Base-by-base conservation (phyloP, 2,797 vertebrate genomes). In the Pelodytes ibericus region DNA sequence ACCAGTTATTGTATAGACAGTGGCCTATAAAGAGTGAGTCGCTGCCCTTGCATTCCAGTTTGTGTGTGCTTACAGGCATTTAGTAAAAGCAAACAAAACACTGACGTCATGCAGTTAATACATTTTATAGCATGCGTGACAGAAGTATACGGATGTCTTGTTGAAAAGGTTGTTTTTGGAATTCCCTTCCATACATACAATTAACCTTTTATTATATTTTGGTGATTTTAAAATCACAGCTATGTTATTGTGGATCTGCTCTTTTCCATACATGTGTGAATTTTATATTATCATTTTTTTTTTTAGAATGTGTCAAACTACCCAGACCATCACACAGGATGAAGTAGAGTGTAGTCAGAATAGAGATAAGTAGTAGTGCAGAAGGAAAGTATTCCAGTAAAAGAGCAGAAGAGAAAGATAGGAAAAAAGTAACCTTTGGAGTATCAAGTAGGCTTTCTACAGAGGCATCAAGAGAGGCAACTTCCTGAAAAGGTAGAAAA, bases 401-500 rank as follows among this genome's bases (percentile, higher is more conserved):
- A n/a, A 47, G 22, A 29, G 5, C 8, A 49, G 49, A 18, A 66
- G 47, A 56, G 74, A 64, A 60, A 81, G 78, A 80, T 82, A 80
- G 83, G 59, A 33, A 60, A 39, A 85, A 7, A 0, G 78, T 81
- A 86, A 93, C 91, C 92, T 93, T 91, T 85, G 91, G 91, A 81
- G 82, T 81, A 80, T 89, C 88, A 88, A 85, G 72, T 83, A 88
- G 83, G 85, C 80, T 86, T 81, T 75, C 83, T 87, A 88, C 33
- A 85, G 91, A 89, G 88, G 88, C 79, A 66, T 81, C 89, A 86
- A 85, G 65, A 89, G 86, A 90, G 64, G 72, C 80, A 86, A 73
- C 78, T 78, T 86, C 90, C 91, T 93, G 91, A 68, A 92, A 89
- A 24, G 79, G 86, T 1, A 92, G 86, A 89, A 82, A 86, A 83